These are phyloP conservation scores for Caenorhabditis panamensis DNA, from an alignment of 2,888 invertebrate species.

Conservation along the genomic window DNA sequence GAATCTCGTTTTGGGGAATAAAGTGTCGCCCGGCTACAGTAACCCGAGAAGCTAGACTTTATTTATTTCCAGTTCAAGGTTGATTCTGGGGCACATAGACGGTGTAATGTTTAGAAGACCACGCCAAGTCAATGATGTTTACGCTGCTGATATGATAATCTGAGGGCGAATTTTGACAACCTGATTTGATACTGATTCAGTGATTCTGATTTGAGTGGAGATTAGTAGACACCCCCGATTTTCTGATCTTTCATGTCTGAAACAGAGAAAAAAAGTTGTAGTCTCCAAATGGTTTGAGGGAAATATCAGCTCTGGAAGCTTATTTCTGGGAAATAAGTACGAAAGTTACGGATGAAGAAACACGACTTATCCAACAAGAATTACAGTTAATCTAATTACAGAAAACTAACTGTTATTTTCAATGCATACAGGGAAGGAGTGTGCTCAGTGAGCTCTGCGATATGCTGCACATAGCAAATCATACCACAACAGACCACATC, in stretches of 20 bases:
- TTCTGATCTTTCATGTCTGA: not conserved
- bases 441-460: no score
- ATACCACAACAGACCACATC: not conserved
- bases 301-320: no score
- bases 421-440: no score
- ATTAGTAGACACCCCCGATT: not conserved
- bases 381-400: no score
- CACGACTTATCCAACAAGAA: no score
- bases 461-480: no score
- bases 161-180: constrained; percentile 14
- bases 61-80: not conserved
- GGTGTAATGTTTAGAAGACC: constrained; percentile 18
- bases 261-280: no score
- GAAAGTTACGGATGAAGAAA: no score
- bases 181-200: constrained; percentile 10
- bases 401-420: no score
- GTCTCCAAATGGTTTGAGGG: no score
- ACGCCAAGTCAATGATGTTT: not conserved
- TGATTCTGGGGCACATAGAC: not conserved
- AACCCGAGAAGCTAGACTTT: constrained; percentile 3
- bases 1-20: not conserved
- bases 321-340: no score
- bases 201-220: constrained; percentile 1
- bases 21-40: no score
- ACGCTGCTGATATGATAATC: not conserved